Percentiles rank a stretch among this genome's conserved stretches.
These are phyloP conservation scores for Pollenia angustigena DNA, from an alignment of 2,888 invertebrate genomes.

Conservation along the genomic window DNA sequence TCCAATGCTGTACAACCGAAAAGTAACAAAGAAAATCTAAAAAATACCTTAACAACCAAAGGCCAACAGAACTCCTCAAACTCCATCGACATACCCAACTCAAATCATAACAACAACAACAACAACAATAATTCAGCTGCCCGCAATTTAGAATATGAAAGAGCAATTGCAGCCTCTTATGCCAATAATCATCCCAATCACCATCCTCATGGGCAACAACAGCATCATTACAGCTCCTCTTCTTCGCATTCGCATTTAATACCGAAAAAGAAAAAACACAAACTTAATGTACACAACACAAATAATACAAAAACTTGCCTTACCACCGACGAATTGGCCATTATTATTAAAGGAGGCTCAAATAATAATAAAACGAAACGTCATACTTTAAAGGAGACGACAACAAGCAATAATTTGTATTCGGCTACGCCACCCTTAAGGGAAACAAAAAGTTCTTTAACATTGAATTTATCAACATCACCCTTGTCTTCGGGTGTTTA, in stretches of 20 bases:
- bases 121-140: conserved; percentile 71
- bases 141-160: conserved; percentile 81
- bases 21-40: conserved; percentile 77
- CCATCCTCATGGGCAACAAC: conserved; percentile 41
- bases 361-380: conserved; percentile 67
- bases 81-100: conserved; percentile 53
- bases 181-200: conserved; percentile 20
- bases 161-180: conserved; percentile 80
- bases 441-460: conserved; percentile 60
- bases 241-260: conserved; percentile 38
- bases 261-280: conserved; percentile 73
- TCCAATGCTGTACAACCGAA: conserved; percentile 81
- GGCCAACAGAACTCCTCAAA: conserved; percentile 51
- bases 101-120: conserved; percentile 59
- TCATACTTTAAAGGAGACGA: conserved; percentile 65
- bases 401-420: conserved; percentile 32
- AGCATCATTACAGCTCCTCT: background rate
- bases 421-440: conserved; percentile 41
- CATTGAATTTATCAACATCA: conserved; percentile 67
- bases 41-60: conserved; percentile 62
- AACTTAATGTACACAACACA: conserved; percentile 70
- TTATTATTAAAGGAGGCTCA: conserved; percentile 69
- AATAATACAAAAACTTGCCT: conserved; percentile 71
- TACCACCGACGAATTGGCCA: conserved; percentile 73
- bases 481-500: conserved; percentile 60